Evolutionary conservation across 37 sponge, comb jelly and placozoan species (phyloP).

Genomic region (Ephydatia muelleri): DNA sequence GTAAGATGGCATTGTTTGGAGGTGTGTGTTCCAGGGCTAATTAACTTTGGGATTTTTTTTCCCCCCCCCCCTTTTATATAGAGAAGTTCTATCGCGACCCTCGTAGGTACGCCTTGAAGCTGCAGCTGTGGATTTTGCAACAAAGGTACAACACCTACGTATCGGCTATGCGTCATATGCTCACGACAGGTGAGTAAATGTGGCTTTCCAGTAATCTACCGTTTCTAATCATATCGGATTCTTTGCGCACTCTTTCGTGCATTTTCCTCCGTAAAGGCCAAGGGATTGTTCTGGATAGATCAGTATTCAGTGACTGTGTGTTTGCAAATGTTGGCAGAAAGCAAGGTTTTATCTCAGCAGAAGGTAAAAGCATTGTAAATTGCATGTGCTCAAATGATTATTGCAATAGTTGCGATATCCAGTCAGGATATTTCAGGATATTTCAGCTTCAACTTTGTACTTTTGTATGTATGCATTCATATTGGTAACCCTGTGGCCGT

Average conservation of each 20-base stretch:
- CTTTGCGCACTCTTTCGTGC: not conserved
- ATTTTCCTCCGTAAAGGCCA: conserved; percentile 28
- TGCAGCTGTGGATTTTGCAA: conserved; percentile 88
- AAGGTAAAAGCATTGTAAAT: conserved; percentile 39
- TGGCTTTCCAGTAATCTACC: too few relatives aligned
- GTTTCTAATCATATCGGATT: not conserved
- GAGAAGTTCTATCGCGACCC: conserved; percentile 89
- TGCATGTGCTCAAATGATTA: too few relatives aligned
- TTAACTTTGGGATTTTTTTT: not conserved
- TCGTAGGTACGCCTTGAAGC: conserved; percentile 81
- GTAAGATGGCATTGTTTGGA: not conserved
- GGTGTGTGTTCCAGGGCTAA: not conserved
- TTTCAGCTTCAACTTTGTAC: too few relatives aligned
- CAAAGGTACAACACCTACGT: conserved; percentile 80
- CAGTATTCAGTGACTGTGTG: conserved; percentile 89
- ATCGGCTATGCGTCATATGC: conserved; percentile 76
- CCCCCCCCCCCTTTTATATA: not conserved
- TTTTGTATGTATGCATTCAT: not conserved
- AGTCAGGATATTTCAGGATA: too few relatives aligned
- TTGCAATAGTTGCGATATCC: too few relatives aligned
- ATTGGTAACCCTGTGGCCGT: too few relatives aligned
- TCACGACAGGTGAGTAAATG: conserved; percentile 47
- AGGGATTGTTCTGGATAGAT: conserved; percentile 81
- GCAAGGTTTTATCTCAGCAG: conserved; percentile 75
- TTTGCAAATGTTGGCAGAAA: conserved; percentile 83